A percentile compares a stretch with the other conserved stretches of the same genome.
Conservation (phyloP, 2,113 vertebrate genomes). For the Sclerurus mexicanus region DNA sequence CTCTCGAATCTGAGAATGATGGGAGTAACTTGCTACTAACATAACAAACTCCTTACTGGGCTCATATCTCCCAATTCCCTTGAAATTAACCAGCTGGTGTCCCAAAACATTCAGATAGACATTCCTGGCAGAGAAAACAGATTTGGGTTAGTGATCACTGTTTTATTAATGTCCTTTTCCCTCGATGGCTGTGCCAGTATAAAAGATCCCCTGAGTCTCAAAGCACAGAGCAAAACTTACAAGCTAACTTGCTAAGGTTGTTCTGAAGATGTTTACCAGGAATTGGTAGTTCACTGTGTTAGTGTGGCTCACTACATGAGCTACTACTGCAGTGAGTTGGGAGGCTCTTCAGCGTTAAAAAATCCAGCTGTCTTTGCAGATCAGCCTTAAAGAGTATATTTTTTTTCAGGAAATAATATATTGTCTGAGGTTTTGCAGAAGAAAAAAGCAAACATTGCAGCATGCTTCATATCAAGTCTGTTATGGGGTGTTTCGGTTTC, state of each 20-base stretch:
- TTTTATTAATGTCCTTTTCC: neutral
- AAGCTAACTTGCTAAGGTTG: neutral
- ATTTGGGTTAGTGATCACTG: neutral
- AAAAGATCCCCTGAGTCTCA: neutral
- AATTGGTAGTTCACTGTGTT: neutral
- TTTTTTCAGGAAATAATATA: neutral
- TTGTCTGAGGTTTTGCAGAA: neutral
- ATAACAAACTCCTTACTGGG: neutral
- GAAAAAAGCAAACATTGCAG: neutral
- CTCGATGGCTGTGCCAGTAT: neutral
- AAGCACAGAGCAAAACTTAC: neutral
- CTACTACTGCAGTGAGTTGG: neutral
- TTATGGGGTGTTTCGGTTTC: neutral
- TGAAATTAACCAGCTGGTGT: neutral
- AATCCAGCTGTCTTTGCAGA: neutral
- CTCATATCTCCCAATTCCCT: neutral
- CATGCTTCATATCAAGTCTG: neutral
- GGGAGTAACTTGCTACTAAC: neutral
- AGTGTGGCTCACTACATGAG: neutral
- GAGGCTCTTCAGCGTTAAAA: neutral
- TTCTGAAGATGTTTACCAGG: neutral
- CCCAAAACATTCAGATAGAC: neutral
- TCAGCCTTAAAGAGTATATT: neutral
- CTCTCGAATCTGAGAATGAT: neutral
- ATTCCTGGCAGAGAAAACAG: neutral